Evolutionary conservation across 2,113 vertebrate genomes (phyloP).

Genomic region (Pao palembangensis): DNA sequence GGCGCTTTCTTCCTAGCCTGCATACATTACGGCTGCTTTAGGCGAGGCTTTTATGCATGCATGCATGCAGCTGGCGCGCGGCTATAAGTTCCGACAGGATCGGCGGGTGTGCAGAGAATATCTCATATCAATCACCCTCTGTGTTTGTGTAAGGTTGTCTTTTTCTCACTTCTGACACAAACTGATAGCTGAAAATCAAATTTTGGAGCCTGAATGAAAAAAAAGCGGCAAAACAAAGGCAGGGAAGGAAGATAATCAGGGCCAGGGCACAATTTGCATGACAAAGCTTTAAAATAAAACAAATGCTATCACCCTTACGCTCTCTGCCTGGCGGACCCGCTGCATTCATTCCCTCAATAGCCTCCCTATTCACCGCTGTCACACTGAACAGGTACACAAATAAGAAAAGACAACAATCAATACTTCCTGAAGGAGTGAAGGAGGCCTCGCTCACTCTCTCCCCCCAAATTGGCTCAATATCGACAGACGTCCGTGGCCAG

Average conservation of each 20-base stretch:
- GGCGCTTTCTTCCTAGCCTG: conserved; percentile 13
- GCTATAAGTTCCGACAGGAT: not conserved
- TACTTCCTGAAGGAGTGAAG: conserved; percentile 46
- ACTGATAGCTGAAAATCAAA: too few species aligned
- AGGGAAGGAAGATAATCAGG: not conserved
- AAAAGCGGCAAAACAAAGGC: not conserved
- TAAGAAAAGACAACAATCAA: conserved; percentile 52
- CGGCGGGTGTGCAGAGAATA: not conserved
- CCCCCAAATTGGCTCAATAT: conserved; percentile 33
- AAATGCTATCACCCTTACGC: not conserved
- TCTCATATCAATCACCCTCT: not conserved
- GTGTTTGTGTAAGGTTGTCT: not conserved
- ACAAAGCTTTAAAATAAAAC: conserved; percentile 32
- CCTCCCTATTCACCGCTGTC: not conserved
- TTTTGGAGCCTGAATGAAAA: not conserved
- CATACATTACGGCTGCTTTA: conserved; percentile 46
- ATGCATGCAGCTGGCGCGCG: not conserved
- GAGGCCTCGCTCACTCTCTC: conserved; percentile 9
- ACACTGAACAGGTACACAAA: conserved; percentile 34
- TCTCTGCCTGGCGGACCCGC: not conserved
- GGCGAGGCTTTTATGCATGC: conserved; percentile 22
- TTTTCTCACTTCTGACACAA: too few species aligned
- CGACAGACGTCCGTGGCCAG: conserved; percentile 28
- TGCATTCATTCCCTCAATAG: not conserved
- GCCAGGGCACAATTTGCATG: conserved; percentile 23